A percentile compares a stretch with the other conserved stretches of the same genome.
These are phyloP conservation scores for Melanotus villosus DNA, from an alignment of 2,888 invertebrate species.

Conservation along the genomic window DNA sequence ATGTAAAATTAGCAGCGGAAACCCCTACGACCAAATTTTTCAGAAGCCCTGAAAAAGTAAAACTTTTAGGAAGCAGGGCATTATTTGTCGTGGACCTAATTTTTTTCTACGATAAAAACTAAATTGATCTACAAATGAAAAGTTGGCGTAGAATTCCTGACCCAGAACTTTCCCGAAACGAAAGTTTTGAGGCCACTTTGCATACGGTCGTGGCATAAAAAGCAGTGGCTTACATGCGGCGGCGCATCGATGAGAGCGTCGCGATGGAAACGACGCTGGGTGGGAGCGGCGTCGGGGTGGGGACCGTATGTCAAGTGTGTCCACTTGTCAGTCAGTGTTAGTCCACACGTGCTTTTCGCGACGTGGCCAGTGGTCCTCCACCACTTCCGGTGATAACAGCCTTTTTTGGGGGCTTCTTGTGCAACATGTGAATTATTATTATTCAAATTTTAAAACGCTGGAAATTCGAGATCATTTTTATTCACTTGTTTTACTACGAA, in stretches of 20 bases:
- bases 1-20: too few species aligned
- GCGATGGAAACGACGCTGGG: slow-evolving; percentile 48
- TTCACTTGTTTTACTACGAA: neutral
- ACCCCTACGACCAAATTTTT: too few species aligned
- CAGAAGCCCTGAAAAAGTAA: too few species aligned
- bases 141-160: slow-evolving; percentile 7
- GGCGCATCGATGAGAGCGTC: slow-evolving; percentile 48
- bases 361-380: slow-evolving; percentile 38
- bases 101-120: too few species aligned
- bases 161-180: slow-evolving; percentile 17
- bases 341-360: slow-evolving; percentile 53
- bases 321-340: slow-evolving; percentile 55
- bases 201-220: slow-evolving; percentile 41
- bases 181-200: slow-evolving; percentile 34
- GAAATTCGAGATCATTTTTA: neutral
- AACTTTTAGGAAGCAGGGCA: too few species aligned
- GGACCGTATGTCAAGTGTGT: slow-evolving; percentile 55
- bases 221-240: slow-evolving; percentile 42
- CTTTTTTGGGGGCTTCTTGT: slow-evolving; percentile 39
- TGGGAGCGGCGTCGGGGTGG: slow-evolving; percentile 50
- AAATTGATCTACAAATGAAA: neutral
- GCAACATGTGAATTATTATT: slow-evolving; percentile 36
- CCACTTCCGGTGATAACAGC: slow-evolving; percentile 40
- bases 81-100: too few species aligned
- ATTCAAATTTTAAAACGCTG: too few species aligned